Evolutionary conservation across 2,888 invertebrate genomes (phyloP), one percentile per base, ranked within the genome.

Genomic region (Latrodectus elegans): DNA sequence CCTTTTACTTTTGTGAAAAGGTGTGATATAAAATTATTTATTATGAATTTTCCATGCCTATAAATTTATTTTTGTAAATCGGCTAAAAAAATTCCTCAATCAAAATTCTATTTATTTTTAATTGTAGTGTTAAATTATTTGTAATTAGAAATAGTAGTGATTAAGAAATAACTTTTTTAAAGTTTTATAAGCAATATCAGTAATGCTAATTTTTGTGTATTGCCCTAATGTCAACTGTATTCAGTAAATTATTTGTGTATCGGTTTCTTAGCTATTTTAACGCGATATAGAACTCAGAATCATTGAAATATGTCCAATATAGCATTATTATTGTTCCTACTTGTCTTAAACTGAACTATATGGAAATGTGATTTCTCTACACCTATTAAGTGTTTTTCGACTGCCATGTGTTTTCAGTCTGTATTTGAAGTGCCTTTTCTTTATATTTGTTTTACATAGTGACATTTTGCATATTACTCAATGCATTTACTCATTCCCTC

Each of bases 21-120:
- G 86, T 77, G 86, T 87, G 86, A 87, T 87, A 87, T 87, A 81
- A 87, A 70, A 81, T 81, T 81, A 65, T 81, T 67, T 52, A 67
- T 77, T 65, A 17, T 65, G 49, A 67, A 17, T 67, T 15, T 64
- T 75, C 11, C n/a, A 55, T 38, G 38, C 38, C 38, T 38, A 38
- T 38, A 38, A 38, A 38, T 49, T 60, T n/a, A 14, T 60, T 60
- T n/a, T n/a, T n/a, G 11, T 60, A n/a, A 60, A 10, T 14, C n/a
- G 60, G 14, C n/a, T n/a, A 60, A 60, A 11, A 4, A 15, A n/a
- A n/a, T 60, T 60, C 60, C 6, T 0, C 60, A n/a, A 60, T 8
- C 60, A 11, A 60, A 60, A n/a, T 15, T 60, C n/a, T 60, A 60
- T 60, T 60, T 60, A 60, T n/a, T 60, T 11, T 60, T 60, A 60